Conservation (phyloP, 1,140 invertebrate genomes). For the Drosophila equinoxialis region DNA sequence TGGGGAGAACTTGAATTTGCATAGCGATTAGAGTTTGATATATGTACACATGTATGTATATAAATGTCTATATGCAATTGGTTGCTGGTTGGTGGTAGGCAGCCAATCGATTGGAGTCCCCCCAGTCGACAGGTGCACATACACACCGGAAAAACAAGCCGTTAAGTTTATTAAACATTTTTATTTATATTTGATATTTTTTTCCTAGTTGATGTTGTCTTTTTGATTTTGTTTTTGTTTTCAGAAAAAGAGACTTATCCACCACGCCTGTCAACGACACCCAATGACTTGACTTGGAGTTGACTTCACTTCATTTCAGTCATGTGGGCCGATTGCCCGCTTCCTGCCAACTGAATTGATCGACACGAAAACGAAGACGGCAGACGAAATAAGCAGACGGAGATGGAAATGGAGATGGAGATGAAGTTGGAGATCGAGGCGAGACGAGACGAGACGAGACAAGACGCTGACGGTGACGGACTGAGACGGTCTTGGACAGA, state of each 20-base stretch:
- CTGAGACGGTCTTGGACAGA: too few relatives aligned
- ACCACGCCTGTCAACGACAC: constrained; percentile 50
- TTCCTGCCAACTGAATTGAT: constrained; percentile 25
- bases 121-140: constrained; percentile 42
- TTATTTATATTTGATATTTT: constrained; percentile 19
- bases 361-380: constrained; percentile 8
- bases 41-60: background rate
- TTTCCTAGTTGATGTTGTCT: background rate
- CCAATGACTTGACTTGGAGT: constrained; percentile 22
- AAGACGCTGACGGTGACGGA: too few relatives aligned
- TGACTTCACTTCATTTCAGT: constrained; percentile 16
- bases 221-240: constrained; percentile 29
- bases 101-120: constrained; percentile 31
- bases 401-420: too few relatives aligned
- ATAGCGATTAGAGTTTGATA: constrained; percentile 26
- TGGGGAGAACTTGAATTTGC: constrained; percentile 66
- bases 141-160: constrained; percentile 75
- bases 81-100: background rate
- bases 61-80: constrained; percentile 21
- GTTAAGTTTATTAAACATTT: constrained; percentile 75
- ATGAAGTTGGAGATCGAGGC: background rate
- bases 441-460: too few relatives aligned
- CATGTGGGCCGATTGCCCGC: constrained; percentile 44
- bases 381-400: constrained; percentile 7
- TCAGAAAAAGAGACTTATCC: constrained; percentile 36